These are phyloP conservation scores for Hemitrygon akajei DNA, from an alignment of 2,797 vertebrate genomes.

Conservation along the genomic window DNA sequence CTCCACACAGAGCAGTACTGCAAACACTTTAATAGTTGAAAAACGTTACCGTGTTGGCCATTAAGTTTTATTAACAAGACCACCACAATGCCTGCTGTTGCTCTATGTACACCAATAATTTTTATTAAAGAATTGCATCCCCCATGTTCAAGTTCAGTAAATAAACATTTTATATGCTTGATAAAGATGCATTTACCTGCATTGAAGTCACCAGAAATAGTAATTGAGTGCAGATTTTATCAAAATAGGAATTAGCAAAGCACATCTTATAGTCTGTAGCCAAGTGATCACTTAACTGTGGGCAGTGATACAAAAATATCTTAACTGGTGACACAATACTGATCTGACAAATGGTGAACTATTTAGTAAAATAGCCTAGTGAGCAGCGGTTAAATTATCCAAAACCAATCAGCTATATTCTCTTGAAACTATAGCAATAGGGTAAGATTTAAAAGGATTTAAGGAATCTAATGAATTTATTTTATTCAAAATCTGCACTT, in stretches of 20 bases:
- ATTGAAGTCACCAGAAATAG: neutral
- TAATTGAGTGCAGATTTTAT: neutral
- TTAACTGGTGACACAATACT: neutral
- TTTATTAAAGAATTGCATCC: neutral
- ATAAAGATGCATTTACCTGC: neutral
- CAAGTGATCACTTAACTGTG: neutral
- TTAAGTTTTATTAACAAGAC: neutral
- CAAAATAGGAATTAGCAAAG: constrained; percentile 9
- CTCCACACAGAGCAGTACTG: neutral
- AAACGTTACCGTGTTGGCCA: neutral
- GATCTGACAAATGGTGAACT: neutral
- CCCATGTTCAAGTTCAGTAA: neutral
- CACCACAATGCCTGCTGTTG: neutral
- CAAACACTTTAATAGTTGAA: neutral
- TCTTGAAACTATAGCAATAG: neutral
- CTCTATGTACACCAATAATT: neutral
- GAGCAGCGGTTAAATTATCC: neutral
- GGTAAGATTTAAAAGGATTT: neutral
- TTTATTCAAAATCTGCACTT: neutral
- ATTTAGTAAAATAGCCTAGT: constrained; percentile 1
- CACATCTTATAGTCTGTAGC: neutral
- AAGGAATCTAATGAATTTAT: neutral
- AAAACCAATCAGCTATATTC: neutral
- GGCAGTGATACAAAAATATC: neutral
- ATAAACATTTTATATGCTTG: neutral